phyloP scores from a whole-genome alignment of 2,797 vertebrate species.

The Schizothorax lantsangensis region DNA sequence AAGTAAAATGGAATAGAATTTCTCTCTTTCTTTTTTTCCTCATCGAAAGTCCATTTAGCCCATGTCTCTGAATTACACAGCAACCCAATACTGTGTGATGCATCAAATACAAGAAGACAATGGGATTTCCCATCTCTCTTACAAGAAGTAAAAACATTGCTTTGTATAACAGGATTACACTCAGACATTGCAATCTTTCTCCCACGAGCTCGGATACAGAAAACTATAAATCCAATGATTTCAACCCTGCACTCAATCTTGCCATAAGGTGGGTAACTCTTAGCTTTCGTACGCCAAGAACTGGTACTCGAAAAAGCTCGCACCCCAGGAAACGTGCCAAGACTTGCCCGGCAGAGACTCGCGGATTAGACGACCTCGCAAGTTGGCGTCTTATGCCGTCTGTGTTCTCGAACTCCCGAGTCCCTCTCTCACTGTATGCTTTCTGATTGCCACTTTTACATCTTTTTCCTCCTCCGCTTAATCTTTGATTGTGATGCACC shows the following conservation, averaged over 20 bases:
- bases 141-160: slow-evolving; percentile 64
- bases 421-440: slow-evolving; percentile 62
- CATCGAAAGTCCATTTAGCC: slow-evolving; percentile 62
- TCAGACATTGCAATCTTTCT: slow-evolving; percentile 56
- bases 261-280: slow-evolving; percentile 57
- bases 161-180: slow-evolving; percentile 61
- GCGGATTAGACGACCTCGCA: slow-evolving; percentile 66
- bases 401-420: slow-evolving; percentile 32
- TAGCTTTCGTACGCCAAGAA: slow-evolving; percentile 60
- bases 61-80: slow-evolving; percentile 58
- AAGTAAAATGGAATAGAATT: slow-evolving; percentile 63
- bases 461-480: slow-evolving; percentile 76
- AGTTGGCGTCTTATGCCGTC: slow-evolving; percentile 45
- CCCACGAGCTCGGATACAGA: slow-evolving; percentile 59
- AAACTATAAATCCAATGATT: slow-evolving; percentile 57
- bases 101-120: slow-evolving; percentile 63
- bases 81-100: slow-evolving; percentile 60
- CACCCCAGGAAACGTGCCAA: slow-evolving; percentile 67
- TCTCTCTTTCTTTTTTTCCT: slow-evolving; percentile 56
- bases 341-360: slow-evolving; percentile 62
- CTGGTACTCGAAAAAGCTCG: slow-evolving; percentile 71
- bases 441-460: slow-evolving; percentile 81
- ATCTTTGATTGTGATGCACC: slow-evolving; percentile 80
- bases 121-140: slow-evolving; percentile 64
- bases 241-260: slow-evolving; percentile 59